Base-by-base conservation (phyloP, 2,113 vertebrate species). In the Vidua macroura region DNA sequence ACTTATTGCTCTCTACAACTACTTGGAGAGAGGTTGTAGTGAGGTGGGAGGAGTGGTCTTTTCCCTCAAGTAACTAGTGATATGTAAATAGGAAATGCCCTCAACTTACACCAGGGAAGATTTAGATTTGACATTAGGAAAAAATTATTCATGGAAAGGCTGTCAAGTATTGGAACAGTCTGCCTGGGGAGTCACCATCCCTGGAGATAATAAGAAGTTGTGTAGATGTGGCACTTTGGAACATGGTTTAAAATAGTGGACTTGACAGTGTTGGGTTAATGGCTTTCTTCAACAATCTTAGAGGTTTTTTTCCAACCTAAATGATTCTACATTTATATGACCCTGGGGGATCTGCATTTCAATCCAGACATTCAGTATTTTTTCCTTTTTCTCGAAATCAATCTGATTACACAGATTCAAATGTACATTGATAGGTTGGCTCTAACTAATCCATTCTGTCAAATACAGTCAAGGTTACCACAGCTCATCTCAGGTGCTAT, bases 251-350 rank as follows among this genome's bases (percentile, higher is more conserved):
- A 30, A 52, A 24, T 37, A 37, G 10, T 21, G 15, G 19, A 25
- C 33, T 67, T 67, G 27, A 28, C 1, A 20, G 13, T 28, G 7
- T 33, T 73, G 19, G 13, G 3, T 44, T 51, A 51, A 51, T 44
- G 52, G 15, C 39, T 59, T 51, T 33, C 60, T 81, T 59, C 1
- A 0, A n/a, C 2, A 2, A 20, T 16, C 44, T 58, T 51, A 23
- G 19, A 33, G 3, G 2, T 8, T 18, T 35, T 76, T 33, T 52
- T 4, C 8, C 21, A 74, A 8, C 13, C 13, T n/a, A 52, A 59
- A 52, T 28, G 6, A 39, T 52, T 74, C 15, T 9, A 30, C 3
- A 2, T 46, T n/a, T 59, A 11, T 24, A 46, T 25, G 23, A 52
- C 28, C 13, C 52, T 70, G 28, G 44, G 4, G 12, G 5, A 64